Base-by-base conservation (phyloP, 1,140 invertebrate species). In the Pemphigus obesinymphae region DNA sequence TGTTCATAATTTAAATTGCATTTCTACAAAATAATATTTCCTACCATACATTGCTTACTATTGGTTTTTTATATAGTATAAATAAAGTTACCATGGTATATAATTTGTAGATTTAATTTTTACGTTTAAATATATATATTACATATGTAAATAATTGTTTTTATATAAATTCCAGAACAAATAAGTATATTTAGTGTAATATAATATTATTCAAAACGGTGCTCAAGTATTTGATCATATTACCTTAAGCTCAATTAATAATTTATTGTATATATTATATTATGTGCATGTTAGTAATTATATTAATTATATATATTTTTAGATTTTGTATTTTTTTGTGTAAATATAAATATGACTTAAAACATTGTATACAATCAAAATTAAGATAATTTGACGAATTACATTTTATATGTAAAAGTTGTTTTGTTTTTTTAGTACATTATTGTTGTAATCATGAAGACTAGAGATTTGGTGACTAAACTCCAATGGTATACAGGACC, bases 81-180 rank as follows among this genome's bases (percentile, higher is more conserved):
- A 43, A 29, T 63, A 80, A 61, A 78, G 76, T 80, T 80, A 80
- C 76, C 76, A 80, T 80, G 37, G 55, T 61, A 61, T 80, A 61
- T 80, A 80, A 5, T 61, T 80, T 80, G 7, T 80, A 63, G 37
- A 58, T 40, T 80, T 45, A 26, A 43, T 61, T 26, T 63, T 34
- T 80, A 61, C 0, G 40, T 31, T 29, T 63, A 43, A 37, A 80
- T 80, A 80, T 1, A 55, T 63, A 5, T 40, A 40, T n/a, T 8
- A 45, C 43, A 29, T 43, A 63, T 73, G 70, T 61, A n/a, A 37
- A 78, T 3, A 58, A 58, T 26, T 58, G 55, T 58, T 23, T 78
- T 40, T 78, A 58, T 63, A 2, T 13, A 23, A 58, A 45, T 63
- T 3, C 13, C 37, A 40, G 34, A 76, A 76, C 50, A 61, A 80